Evolutionary conservation across 2,797 vertebrate genomes (phyloP).

Genomic region (Echeneis naucrates): DNA sequence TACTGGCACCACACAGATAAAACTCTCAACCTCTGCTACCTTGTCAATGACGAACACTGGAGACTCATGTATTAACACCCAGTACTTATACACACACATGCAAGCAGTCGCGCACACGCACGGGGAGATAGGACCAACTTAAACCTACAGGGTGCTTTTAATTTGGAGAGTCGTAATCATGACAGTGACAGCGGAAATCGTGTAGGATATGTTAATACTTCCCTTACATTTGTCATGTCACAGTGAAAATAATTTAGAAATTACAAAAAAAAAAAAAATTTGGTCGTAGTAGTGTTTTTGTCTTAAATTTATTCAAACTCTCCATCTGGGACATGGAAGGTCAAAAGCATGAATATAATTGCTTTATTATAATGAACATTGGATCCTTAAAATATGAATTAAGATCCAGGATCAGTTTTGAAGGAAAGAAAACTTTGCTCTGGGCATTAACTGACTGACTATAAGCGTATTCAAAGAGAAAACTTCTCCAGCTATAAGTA

Average conservation of each 20-base stretch:
- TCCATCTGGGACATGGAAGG: background rate
- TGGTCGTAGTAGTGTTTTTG: no score
- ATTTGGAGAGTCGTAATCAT: background rate
- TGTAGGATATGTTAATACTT: background rate
- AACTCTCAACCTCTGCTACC: conserved; percentile 58
- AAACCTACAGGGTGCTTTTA: background rate
- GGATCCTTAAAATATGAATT: background rate
- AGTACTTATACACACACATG: background rate
- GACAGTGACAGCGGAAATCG: background rate
- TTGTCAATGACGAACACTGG: conserved; percentile 33
- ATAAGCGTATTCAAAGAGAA: background rate
- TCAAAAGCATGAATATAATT: background rate
- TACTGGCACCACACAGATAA: conserved; percentile 61
- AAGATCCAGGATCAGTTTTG: background rate
- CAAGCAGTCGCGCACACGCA: background rate
- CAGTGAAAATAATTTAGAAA: background rate
- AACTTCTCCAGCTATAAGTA: background rate
- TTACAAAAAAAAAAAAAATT: background rate
- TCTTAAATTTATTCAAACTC: background rate
- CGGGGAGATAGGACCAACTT: background rate
- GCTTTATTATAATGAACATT: background rate
- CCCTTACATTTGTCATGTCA: background rate
- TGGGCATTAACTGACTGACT: background rate
- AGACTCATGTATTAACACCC: background rate
- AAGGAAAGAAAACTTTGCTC: background rate